A percentile compares a stretch with the other conserved stretches of the same genome.
Evolutionary conservation across 2,113 vertebrate species (phyloP).

Genomic region (Festucalex cinctus): DNA sequence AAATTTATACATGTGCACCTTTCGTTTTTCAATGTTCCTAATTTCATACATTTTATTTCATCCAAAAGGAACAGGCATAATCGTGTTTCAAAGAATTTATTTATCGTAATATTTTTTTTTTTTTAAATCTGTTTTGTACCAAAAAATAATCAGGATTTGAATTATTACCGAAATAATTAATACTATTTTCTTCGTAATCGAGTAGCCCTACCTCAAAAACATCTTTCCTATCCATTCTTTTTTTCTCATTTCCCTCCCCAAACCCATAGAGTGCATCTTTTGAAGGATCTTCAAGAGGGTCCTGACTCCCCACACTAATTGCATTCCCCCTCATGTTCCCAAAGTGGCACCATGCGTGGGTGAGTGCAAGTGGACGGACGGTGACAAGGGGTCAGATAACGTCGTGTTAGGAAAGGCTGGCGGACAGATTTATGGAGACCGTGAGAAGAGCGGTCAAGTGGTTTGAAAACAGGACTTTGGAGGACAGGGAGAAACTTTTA

Average conservation of each 20-base stretch:
- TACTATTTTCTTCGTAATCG: too few relatives aligned
- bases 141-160: too few relatives aligned
- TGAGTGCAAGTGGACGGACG: conserved; percentile 50
- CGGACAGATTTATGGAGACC: conserved; percentile 15
- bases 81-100: too few relatives aligned
- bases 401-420: conserved; percentile 21
- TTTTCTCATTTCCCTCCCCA: not conserved
- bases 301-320: not conserved
- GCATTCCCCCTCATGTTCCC: not conserved
- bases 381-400: conserved; percentile 59
- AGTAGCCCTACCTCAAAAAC: not conserved
- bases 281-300: too few relatives aligned
- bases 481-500: conserved; percentile 26
- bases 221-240: not conserved
- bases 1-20: too few relatives aligned
- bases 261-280: not conserved
- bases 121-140: too few relatives aligned
- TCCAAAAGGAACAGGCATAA: too few relatives aligned
- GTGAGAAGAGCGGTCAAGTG: conserved; percentile 37
- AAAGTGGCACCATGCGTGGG: conserved; percentile 28
- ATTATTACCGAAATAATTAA: too few relatives aligned
- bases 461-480: conserved; percentile 30
- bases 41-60: too few relatives aligned
- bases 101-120: too few relatives aligned
- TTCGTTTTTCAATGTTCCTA: too few relatives aligned